phyloP scores from a whole-genome alignment of 2,888 invertebrate genomes.

The Tridacna crocea region DNA sequence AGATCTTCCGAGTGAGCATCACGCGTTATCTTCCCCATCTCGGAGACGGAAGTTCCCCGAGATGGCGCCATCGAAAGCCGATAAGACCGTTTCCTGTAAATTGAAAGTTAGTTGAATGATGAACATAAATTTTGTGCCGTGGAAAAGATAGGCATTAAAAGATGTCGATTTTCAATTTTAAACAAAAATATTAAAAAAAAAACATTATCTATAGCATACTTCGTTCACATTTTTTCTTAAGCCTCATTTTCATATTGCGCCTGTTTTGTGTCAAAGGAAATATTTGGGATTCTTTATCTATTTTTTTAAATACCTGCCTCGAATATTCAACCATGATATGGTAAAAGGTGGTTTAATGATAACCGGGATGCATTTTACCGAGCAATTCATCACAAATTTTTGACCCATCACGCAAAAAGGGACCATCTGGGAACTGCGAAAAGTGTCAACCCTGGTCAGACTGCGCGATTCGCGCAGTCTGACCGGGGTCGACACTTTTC shows the following conservation, averaged over 20 bases:
- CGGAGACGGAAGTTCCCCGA: conserved; percentile 43
- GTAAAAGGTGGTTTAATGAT: too few relatives aligned
- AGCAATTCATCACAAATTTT: too few relatives aligned
- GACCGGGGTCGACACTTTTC: too few relatives aligned
- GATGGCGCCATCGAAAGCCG: conserved; percentile 44
- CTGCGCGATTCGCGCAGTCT: too few relatives aligned
- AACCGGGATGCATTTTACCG: too few relatives aligned
- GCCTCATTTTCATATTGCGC: not conserved
- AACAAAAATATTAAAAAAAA: conserved; percentile 19
- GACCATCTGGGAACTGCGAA: too few relatives aligned
- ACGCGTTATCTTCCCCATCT: conserved; percentile 36
- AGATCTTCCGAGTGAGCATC: conserved; percentile 6
- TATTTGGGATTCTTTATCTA: too few relatives aligned
- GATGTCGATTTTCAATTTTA: conserved; percentile 10
- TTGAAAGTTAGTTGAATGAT: conserved; percentile 27
- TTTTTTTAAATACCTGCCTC: too few relatives aligned
- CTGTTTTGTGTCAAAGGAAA: conserved; percentile 5
- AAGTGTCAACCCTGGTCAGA: too few relatives aligned
- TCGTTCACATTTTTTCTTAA: not conserved
- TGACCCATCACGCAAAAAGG: too few relatives aligned
- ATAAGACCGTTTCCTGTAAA: conserved; percentile 44
- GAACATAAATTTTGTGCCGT: conserved; percentile 9
- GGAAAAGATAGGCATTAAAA: not conserved
- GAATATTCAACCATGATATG: too few relatives aligned
- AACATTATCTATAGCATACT: not conserved